Conservation (phyloP, 2,888 invertebrate genomes). For the Drosophila stalkeri region DNA sequence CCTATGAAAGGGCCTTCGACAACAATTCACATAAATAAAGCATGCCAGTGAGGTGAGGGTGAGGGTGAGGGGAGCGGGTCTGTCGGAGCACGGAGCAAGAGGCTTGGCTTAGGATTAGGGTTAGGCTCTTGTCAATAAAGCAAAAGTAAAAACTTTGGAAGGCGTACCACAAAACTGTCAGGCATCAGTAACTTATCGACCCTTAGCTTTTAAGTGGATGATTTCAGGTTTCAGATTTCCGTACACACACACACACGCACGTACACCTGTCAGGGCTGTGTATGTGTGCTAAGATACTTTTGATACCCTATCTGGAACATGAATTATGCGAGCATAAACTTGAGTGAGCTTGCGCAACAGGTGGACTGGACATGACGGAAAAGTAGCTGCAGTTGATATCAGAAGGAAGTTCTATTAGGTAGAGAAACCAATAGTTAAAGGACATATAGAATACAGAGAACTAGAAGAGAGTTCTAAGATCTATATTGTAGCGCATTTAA, state of each 20-base stretch:
- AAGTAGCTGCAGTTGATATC: too few relatives aligned
- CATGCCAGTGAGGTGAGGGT: not conserved
- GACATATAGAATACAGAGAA: too few relatives aligned
- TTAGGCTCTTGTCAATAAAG: slow-evolving; percentile 36
- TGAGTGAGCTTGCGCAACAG: not conserved
- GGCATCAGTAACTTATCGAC: slow-evolving; percentile 80
- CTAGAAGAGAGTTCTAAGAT: too few relatives aligned
- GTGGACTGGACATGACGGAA: not conserved
- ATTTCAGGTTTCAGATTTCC: slow-evolving; percentile 74
- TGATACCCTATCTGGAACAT: slow-evolving; percentile 9
- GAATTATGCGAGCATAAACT: not conserved
- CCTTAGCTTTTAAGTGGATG: slow-evolving; percentile 80
- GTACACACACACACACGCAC: slow-evolving; percentile 11
- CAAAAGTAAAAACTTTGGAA: slow-evolving; percentile 48
- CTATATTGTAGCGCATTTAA: too few relatives aligned
- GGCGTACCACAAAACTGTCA: slow-evolving; percentile 72
- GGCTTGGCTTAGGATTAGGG: slow-evolving; percentile 10
- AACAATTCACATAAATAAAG: slow-evolving; percentile 37
- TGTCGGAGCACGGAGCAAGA: not conserved
- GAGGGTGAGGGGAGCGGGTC: not conserved
- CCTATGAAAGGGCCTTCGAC: slow-evolving; percentile 18
- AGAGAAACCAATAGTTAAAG: too few relatives aligned
- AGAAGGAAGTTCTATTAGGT: too few relatives aligned
- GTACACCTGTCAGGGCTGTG: slow-evolving; percentile 34
- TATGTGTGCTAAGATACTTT: slow-evolving; percentile 13